Evolutionary conservation across 2,113 vertebrate genomes (phyloP).

Genomic region (Sitta europaea): DNA sequence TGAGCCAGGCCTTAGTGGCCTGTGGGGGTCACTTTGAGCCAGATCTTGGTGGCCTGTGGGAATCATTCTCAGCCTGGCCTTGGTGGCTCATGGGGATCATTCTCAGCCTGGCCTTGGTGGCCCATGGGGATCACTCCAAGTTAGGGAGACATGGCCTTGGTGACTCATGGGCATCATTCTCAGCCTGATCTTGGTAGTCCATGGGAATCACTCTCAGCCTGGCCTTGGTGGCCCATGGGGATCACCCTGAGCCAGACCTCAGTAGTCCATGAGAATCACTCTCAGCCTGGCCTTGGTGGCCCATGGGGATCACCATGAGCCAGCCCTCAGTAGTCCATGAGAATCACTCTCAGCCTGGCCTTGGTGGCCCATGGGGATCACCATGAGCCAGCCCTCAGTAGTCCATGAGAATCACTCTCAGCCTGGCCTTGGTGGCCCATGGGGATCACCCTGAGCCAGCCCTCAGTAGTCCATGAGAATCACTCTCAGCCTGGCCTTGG

Average conservation of each 20-base stretch:
- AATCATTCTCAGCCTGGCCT: no score
- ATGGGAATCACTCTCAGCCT: neutral
- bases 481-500: no score
- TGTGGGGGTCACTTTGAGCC: neutral
- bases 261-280: neutral
- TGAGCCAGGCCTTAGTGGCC: neutral
- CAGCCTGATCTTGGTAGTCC: neutral
- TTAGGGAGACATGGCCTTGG: neutral
- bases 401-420: neutral
- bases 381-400: neutral
- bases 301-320: neutral
- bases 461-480: neutral
- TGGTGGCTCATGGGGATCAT: neutral
- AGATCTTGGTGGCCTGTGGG: neutral
- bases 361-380: neutral
- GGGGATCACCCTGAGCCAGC: neutral
- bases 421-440: neutral
- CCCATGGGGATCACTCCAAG: rapidly evolving
- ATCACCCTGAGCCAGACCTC: neutral
- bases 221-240: neutral
- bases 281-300: neutral
- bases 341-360: neutral
- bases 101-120: neutral
- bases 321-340: neutral
- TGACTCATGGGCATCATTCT: neutral